Evolutionary conservation across 1,140 invertebrate species (phyloP).

Genomic region (Portunus trituberculatus): DNA sequence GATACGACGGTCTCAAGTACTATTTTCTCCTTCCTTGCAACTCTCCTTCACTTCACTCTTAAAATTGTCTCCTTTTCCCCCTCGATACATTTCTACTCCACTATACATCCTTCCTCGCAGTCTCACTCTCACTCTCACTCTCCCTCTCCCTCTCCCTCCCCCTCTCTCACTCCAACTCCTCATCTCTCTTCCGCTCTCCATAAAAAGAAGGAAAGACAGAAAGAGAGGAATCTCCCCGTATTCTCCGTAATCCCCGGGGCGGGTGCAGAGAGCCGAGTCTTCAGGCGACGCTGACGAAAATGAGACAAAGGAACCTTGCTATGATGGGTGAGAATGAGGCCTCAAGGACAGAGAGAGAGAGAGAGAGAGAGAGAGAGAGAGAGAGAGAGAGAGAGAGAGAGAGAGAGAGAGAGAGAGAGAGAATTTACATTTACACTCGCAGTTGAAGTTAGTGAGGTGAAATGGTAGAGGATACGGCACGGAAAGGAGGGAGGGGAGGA

Average conservation of each 20-base stretch:
- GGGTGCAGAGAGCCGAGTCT: background rate
- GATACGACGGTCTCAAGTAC: too few relatives aligned
- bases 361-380: conserved; percentile 18
- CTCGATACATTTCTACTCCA: too few relatives aligned
- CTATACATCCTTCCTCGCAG: too few relatives aligned
- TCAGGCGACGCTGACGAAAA: background rate
- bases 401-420: conserved; percentile 18
- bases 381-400: background rate
- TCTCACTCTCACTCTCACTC: background rate
- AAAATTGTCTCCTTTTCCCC: too few relatives aligned
- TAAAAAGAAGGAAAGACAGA: too few relatives aligned
- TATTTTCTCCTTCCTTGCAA: too few relatives aligned
- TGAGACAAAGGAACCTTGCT: background rate
- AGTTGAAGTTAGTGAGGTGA: background rate
- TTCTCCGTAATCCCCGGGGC: background rate
- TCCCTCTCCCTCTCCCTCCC: too few relatives aligned
- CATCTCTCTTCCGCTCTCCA: background rate
- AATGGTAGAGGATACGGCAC: background rate
- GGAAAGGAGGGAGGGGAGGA: background rate
- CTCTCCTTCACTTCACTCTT: background rate
- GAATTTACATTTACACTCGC: background rate
- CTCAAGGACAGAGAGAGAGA: background rate
- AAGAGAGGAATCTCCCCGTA: background rate
- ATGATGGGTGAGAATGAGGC: background rate
- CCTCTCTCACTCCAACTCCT: background rate